Conservation (phyloP, 64 coral and sea anemone species). For the Montipora foliosa region DNA sequence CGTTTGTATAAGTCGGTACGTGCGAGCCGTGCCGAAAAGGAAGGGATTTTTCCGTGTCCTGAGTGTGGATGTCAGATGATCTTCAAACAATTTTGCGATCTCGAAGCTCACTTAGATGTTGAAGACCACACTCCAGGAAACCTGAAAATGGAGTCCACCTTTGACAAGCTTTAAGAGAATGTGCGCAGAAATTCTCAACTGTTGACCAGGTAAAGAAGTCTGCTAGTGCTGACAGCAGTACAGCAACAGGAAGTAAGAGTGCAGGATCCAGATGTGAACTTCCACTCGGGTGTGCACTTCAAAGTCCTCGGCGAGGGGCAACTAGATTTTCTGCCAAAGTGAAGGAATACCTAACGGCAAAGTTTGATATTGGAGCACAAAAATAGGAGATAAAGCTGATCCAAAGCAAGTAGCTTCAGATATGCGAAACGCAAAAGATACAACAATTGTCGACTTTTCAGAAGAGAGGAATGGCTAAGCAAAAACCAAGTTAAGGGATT, state of each 20-base stretch:
- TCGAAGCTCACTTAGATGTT: slow-evolving; percentile 39
- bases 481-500: slow-evolving; percentile 58
- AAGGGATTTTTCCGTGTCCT: slow-evolving; percentile 13
- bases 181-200: slow-evolving; percentile 59
- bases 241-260: neutral
- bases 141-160: slow-evolving; percentile 26
- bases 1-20: neutral
- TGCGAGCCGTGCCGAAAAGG: neutral
- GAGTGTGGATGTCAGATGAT: slow-evolving; percentile 37
- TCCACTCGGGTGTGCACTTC: slow-evolving; percentile 45
- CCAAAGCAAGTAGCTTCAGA: slow-evolving; percentile 54
- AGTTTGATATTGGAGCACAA: slow-evolving; percentile 66
- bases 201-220: slow-evolving; percentile 21
- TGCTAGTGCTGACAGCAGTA: neutral
- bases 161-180: slow-evolving; percentile 65
- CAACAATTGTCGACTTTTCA: slow-evolving; percentile 37
- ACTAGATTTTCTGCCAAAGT: neutral
- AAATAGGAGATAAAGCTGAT: slow-evolving; percentile 45
- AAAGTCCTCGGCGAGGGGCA: slow-evolving; percentile 14
- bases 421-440: slow-evolving; percentile 61
- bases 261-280: too few species aligned
- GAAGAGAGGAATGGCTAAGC: slow-evolving; percentile 58
- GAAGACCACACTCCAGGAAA: slow-evolving; percentile 28
- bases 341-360: slow-evolving; percentile 34
- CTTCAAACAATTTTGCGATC: slow-evolving; percentile 44